Conservation (phyloP, 2,113 vertebrate genomes). For the Aegithalos caudatus region DNA sequence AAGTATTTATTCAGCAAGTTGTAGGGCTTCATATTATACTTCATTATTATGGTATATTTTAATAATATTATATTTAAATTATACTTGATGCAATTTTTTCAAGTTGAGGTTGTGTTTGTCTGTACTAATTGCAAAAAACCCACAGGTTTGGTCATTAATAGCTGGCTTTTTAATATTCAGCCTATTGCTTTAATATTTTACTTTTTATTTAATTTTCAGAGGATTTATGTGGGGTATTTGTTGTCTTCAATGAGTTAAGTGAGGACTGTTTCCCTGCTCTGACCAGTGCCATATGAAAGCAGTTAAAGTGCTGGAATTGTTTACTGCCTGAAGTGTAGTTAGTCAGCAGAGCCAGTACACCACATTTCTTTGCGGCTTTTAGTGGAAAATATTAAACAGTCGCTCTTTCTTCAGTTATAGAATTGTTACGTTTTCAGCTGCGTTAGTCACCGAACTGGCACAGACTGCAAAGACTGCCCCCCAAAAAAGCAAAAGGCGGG, state of each 20-base stretch:
- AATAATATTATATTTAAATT: neutral
- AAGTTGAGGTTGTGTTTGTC: neutral
- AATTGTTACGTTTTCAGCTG: slow-evolving; percentile 66
- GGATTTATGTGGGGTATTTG: neutral
- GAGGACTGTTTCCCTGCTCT: neutral
- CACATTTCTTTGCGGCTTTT: slow-evolving; percentile 76
- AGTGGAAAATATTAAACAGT: slow-evolving; percentile 79
- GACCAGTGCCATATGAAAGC: slow-evolving; percentile 65
- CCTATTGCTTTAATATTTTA: neutral
- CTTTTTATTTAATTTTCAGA: neutral
- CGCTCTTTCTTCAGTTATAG: slow-evolving; percentile 69
- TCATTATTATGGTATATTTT: neutral
- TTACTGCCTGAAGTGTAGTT: slow-evolving; percentile 70
- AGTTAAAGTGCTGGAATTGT: slow-evolving; percentile 74
- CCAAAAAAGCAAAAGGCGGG: neutral
- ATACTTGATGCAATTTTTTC: neutral
- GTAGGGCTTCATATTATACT: neutral
- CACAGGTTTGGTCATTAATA: neutral
- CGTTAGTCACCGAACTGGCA: slow-evolving; percentile 77
- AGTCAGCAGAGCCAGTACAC: slow-evolving; percentile 72
- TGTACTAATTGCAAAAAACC: neutral
- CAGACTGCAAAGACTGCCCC: slow-evolving; percentile 63
- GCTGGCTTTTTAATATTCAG: neutral
- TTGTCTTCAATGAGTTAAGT: slow-evolving; percentile 23
- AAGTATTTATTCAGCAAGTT: slow-evolving; percentile 33